Percentiles rank a stretch among this genome's conserved stretches.
These are phyloP conservation scores for Cephus runcator DNA, from an alignment of 2,888 invertebrate species.

Conservation along the genomic window DNA sequence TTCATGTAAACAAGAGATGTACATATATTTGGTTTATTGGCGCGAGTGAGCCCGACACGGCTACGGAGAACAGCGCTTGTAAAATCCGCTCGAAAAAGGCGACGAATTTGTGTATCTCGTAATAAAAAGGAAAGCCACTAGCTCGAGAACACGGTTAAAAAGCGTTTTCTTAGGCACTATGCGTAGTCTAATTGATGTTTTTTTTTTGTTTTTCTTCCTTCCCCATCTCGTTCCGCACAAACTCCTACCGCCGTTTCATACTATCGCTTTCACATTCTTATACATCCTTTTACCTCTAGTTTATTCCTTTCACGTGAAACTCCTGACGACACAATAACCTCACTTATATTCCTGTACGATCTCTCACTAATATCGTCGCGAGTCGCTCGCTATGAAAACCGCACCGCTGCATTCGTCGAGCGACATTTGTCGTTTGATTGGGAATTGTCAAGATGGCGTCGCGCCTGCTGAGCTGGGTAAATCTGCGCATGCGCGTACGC, in stretches of 20 bases:
- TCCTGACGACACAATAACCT: constrained; percentile 15
- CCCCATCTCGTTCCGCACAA: constrained; percentile 13
- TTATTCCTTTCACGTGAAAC: constrained; percentile 17
- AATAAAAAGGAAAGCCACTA: neutral
- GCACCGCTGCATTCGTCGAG: neutral
- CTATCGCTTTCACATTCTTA: constrained; percentile 21
- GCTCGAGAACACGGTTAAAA: constrained; percentile 14
- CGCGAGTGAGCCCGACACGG: neutral
- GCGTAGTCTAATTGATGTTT: constrained; percentile 25
- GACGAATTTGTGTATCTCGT: neutral
- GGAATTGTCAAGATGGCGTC: neutral
- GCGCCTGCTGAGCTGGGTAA: neutral
- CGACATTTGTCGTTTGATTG: neutral
- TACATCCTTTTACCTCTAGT: constrained; percentile 9
- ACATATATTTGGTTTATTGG: neutral
- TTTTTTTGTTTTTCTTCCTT: constrained; percentile 9
- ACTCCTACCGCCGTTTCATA: constrained; percentile 17
- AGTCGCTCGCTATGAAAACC: neutral
- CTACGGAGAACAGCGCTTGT: neutral
- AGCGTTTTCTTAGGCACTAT: constrained; percentile 29
- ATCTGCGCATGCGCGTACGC: neutral
- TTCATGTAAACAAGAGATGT: neutral
- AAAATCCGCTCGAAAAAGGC: neutral
- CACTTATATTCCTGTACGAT: neutral
- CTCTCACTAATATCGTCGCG: neutral